Conservation (phyloP, 2,113 vertebrate genomes). For the Dromas ardeola region DNA sequence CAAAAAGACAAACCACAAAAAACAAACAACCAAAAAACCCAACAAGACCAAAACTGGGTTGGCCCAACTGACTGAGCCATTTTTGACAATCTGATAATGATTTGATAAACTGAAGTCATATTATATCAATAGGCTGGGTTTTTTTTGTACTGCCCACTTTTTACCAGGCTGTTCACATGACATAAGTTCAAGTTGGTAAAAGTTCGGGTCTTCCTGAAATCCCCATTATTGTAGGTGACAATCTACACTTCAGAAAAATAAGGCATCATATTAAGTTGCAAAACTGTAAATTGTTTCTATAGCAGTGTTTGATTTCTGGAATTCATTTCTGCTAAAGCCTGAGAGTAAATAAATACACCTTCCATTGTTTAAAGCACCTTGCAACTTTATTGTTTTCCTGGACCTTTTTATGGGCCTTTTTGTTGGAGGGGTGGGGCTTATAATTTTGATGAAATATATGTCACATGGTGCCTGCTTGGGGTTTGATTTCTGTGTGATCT, state of each 20-base stretch:
- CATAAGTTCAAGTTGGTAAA: neutral
- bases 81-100: neutral
- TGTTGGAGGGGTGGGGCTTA: neutral
- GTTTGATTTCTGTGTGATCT: neutral
- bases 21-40: neutral
- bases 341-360: neutral
- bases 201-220: neutral
- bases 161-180: neutral
- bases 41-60: neutral
- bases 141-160: neutral
- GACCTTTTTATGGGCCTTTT: neutral
- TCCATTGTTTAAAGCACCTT: neutral
- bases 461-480: neutral
- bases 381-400: neutral
- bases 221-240: neutral
- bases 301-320: neutral
- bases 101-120: neutral
- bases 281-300: neutral
- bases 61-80: neutral
- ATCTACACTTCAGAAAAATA: neutral
- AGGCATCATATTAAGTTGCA: neutral
- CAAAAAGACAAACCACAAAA: too few species aligned
- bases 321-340: neutral
- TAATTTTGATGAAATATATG: neutral
- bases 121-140: neutral